These are phyloP conservation scores for Synanthedon formicaeformis DNA, from an alignment of 2,888 invertebrate species.

Conservation along the genomic window DNA sequence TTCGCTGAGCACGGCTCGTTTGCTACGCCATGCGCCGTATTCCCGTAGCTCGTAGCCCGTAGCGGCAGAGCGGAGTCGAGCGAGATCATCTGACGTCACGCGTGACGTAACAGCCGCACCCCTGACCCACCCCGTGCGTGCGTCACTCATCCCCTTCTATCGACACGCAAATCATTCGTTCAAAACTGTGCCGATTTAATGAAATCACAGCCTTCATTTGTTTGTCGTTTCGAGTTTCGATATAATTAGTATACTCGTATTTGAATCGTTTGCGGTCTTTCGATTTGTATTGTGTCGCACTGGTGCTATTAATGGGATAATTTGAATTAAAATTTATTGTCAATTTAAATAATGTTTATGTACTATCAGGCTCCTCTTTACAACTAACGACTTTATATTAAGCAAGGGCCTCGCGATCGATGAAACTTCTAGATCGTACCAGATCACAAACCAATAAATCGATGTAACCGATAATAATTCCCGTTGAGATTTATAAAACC, in stretches of 20 bases:
- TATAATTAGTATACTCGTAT: background rate
- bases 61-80: constrained; percentile 12
- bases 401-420: too few relatives aligned
- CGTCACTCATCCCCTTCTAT: constrained; percentile 23
- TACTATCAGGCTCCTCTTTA: too few relatives aligned
- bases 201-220: background rate
- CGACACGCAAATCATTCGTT: constrained; percentile 41
- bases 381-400: too few relatives aligned
- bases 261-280: background rate
- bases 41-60: constrained; percentile 23
- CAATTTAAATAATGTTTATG: too few relatives aligned
- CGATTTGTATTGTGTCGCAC: too few relatives aligned
- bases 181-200: constrained; percentile 43
- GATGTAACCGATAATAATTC: too few relatives aligned
- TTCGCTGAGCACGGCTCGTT: constrained; percentile 16
- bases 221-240: background rate
- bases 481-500: too few relatives aligned
- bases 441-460: too few relatives aligned
- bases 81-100: constrained; percentile 33
- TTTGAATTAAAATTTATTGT: too few relatives aligned
- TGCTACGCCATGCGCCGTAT: constrained; percentile 17
- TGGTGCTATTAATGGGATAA: too few relatives aligned
- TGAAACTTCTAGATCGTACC: too few relatives aligned
- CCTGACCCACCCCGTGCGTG: constrained; percentile 28
- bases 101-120: constrained; percentile 53